phyloP scores from a whole-genome alignment of 2,888 invertebrate species.

The Eupithecia tripunctaria region DNA sequence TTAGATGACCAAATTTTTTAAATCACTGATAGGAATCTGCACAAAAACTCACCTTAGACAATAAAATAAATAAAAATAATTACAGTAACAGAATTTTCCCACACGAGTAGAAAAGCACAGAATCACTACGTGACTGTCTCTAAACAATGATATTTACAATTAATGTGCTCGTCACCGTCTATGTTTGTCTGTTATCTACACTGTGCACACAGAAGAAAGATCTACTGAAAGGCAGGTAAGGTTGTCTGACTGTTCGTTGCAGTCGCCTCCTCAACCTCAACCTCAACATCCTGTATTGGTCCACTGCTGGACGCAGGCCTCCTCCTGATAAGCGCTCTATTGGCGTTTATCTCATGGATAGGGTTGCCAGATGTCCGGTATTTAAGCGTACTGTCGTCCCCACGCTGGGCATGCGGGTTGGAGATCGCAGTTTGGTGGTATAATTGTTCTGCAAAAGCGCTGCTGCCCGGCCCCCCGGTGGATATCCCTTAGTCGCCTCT shows the following conservation, averaged over 20 bases:
- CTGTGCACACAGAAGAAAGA: constrained; percentile 15
- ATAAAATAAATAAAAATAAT: neutral
- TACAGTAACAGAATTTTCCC: constrained; percentile 12
- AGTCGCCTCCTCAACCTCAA: too few species aligned
- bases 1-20: neutral
- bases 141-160: constrained; percentile 52
- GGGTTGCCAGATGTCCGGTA: too few species aligned
- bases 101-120: constrained; percentile 44
- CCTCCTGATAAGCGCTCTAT: too few species aligned
- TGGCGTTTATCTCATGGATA: too few species aligned
- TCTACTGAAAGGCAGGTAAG: neutral
- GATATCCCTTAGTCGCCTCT: too few species aligned
- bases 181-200: constrained; percentile 43
- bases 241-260: neutral
- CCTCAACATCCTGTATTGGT: too few species aligned
- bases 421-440: too few species aligned
- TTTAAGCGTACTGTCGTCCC: too few species aligned
- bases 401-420: too few species aligned
- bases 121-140: constrained; percentile 53
- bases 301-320: too few species aligned
- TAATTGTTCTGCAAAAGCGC: too few species aligned
- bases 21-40: neutral
- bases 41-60: constrained; percentile 6
- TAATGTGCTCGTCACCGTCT: constrained; percentile 44
- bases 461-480: too few species aligned